Conservation (phyloP, 2,113 vertebrate genomes). For the Chionomys nivalis region DNA sequence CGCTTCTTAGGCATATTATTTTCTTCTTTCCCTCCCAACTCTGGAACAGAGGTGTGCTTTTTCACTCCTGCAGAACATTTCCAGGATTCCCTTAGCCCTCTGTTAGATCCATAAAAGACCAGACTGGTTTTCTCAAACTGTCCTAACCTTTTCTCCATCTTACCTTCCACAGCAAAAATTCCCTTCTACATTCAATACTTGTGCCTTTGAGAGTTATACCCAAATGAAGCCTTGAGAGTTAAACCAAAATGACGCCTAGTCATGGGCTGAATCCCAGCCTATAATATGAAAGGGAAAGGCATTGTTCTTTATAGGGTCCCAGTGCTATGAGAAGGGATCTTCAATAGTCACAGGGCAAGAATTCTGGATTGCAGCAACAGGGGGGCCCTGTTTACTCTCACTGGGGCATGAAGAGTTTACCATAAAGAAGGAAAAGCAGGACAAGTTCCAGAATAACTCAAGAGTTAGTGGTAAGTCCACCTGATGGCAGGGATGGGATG, state of each 20-base stretch:
- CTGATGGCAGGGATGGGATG: background rate
- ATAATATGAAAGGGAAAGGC: background rate
- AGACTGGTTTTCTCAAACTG: background rate
- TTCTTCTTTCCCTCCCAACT: slow-evolving; percentile 1
- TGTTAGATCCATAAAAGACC: background rate
- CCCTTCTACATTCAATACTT: background rate
- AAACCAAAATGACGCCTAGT: background rate
- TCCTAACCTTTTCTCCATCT: background rate
- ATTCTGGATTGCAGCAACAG: background rate
- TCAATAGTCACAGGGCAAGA: background rate
- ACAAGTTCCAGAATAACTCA: background rate
- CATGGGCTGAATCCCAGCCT: background rate
- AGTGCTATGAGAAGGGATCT: background rate
- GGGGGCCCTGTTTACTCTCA: background rate
- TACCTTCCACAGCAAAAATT: background rate
- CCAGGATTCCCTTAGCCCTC: background rate
- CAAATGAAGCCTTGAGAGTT: background rate
- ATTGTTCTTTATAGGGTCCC: background rate
- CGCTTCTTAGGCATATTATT: background rate
- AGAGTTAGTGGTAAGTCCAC: background rate
- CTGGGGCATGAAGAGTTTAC: background rate
- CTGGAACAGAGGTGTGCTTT: background rate
- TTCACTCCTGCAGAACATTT: slow-evolving; percentile 4
- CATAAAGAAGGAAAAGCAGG: background rate
- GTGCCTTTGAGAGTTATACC: background rate